Evolutionary conservation across 2,797 vertebrate species (phyloP), one percentile per base, ranked within the genome.

Genomic region (Epinephelus coioides): DNA sequence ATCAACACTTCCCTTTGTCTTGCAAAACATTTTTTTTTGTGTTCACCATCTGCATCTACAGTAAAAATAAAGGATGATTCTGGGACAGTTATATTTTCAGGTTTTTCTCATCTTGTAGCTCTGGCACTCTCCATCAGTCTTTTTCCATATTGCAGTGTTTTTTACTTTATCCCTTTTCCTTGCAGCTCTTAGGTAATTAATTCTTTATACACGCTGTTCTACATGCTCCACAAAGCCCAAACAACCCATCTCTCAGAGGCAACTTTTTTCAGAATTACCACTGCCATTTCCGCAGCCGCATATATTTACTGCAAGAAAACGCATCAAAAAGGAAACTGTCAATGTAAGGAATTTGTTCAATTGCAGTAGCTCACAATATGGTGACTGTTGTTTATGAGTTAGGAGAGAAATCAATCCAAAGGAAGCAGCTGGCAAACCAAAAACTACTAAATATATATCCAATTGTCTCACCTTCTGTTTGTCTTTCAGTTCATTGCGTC

Each of bases 161-260:
- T 43, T 72, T 46, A 78, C 21, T 77, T 72, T 14, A 73, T 78
- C 59, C 71, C 15, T 60, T 82, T 50, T 74, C 55, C 73, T 80
- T 59, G 61, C 72, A 76, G 69, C 71, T 79, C 69, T 53, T 46
- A 63, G 71, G 69, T 81, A 69, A 82, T 85, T 81, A 78, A 90
- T 86, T 89, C 82, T 83, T 86, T 72, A 82, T 79, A 59, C 60
- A 67, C 19, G 47, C 69, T 51, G 59, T 53, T 83, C 76, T 46
- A 89, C 76, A 73, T 75, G 86, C 83, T 64, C 81, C 75, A 78
- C 66, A 81, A 80, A 84, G 50, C 73, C 65, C n/a, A 53, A 86
- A 89, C 76, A 82, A 60, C 23, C 63, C 57, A 55, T 57, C 40
- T 84, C 67, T 73, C 50, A 18, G 25, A 38, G 38, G 54, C 53